phyloP scores from a whole-genome alignment of 2,888 invertebrate genomes.

The Lasioglossum calceatum region DNA sequence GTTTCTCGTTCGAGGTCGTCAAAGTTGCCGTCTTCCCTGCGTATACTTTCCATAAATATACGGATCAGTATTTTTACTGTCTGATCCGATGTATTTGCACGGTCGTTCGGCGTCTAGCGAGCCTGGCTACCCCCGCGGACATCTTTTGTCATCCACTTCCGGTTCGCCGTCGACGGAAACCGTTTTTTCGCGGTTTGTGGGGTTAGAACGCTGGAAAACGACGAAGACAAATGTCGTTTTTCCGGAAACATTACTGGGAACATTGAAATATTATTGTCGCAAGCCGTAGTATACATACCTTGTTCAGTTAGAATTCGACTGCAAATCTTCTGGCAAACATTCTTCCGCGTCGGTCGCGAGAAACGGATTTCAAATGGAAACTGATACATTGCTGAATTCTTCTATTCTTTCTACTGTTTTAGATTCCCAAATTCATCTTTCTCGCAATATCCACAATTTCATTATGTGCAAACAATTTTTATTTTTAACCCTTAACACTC shows the following conservation, averaged over 20 bases:
- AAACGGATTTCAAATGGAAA: background rate
- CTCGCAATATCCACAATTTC: background rate
- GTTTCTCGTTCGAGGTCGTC: background rate
- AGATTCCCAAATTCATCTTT: background rate
- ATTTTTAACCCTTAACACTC: no score
- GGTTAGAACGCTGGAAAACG: background rate
- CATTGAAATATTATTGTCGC: background rate
- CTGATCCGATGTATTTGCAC: background rate
- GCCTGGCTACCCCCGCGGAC: background rate
- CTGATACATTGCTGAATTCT: background rate
- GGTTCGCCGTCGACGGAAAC: background rate
- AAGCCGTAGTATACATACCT: background rate
- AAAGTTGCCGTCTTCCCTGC: background rate
- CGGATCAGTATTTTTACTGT: background rate
- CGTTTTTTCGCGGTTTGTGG: background rate
- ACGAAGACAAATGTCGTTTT: background rate
- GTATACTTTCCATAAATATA: background rate
- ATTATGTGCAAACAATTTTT: background rate
- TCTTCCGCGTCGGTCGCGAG: background rate
- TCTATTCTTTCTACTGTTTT: background rate
- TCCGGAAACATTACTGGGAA: background rate
- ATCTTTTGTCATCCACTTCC: conserved; percentile 18
- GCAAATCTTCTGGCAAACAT: background rate
- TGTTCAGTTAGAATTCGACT: background rate
- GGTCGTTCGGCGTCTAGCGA: background rate